Evolutionary conservation across 1,140 invertebrate species (phyloP).

Genomic region (Brachionus rubens): DNA sequence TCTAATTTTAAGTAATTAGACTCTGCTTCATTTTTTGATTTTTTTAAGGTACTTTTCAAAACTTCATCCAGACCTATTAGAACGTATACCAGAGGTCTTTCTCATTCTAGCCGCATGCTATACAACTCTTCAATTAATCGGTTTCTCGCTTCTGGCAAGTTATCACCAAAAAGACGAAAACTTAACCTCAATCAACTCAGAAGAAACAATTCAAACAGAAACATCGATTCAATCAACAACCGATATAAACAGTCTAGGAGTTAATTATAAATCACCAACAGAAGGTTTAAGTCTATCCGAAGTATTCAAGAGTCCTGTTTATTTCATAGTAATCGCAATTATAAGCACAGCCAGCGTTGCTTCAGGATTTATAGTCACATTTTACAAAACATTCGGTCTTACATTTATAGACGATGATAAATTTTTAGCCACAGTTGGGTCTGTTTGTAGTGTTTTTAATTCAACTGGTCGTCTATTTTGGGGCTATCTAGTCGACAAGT

Average conservation of each 20-base stretch:
- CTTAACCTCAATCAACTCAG: not conserved
- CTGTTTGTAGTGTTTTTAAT: slow-evolving; percentile 50
- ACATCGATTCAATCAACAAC: slow-evolving; percentile 37
- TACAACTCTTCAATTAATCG: slow-evolving; percentile 49
- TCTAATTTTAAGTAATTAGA: too few relatives aligned
- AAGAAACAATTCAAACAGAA: not conserved
- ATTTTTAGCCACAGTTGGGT: slow-evolving; percentile 51
- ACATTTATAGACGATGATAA: slow-evolving; percentile 51
- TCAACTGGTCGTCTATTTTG: slow-evolving; percentile 50
- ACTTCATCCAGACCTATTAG: slow-evolving; percentile 49
- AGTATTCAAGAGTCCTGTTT: slow-evolving; percentile 45
- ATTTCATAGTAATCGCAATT: slow-evolving; percentile 47
- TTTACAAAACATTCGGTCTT: slow-evolving; percentile 50
- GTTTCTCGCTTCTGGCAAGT: slow-evolving; percentile 14
- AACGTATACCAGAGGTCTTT: slow-evolving; percentile 50
- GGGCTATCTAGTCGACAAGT: slow-evolving; percentile 49
- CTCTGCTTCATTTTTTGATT: too few relatives aligned
- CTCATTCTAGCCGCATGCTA: slow-evolving; percentile 49
- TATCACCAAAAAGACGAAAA: slow-evolving; percentile 44
- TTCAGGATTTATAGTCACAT: not conserved
- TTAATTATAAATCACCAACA: slow-evolving; percentile 49
- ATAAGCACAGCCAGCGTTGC: not conserved
- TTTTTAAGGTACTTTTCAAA: slow-evolving; percentile 56
- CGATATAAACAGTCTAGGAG: slow-evolving; percentile 48
- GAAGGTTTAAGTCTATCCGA: slow-evolving; percentile 49